Percentiles rank a stretch among this genome's conserved stretches.
Evolutionary conservation across 2,113 vertebrate species (phyloP).

Genomic region (Phalacrocorax aristotelis): DNA sequence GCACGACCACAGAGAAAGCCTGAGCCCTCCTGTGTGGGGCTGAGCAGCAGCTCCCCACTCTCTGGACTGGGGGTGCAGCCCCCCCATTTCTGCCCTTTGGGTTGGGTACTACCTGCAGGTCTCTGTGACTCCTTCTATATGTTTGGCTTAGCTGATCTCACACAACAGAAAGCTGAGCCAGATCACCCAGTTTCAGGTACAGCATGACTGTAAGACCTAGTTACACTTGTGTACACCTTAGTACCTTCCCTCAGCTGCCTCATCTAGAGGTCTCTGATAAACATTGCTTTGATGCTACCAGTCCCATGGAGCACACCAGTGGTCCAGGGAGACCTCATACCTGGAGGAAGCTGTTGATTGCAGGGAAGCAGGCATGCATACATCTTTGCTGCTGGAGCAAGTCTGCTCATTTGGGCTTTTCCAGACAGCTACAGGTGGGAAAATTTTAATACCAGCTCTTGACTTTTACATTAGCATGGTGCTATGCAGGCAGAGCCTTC

Average conservation of each 20-base stretch:
- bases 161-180: neutral
- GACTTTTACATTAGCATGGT: neutral
- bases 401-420: neutral
- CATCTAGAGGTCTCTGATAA: neutral
- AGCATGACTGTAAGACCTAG: neutral
- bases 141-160: neutral
- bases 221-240: neutral
- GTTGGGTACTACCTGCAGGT: neutral
- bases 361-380: neutral
- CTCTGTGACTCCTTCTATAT: neutral
- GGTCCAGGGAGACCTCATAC: neutral
- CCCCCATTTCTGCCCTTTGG: neutral
- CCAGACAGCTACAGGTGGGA: neutral
- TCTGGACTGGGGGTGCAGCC: neutral
- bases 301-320: neutral
- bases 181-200: neutral
- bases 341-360: neutral
- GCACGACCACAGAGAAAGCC: neutral
- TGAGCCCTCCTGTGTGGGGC: neutral
- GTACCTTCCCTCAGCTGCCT: neutral
- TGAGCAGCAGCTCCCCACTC: neutral
- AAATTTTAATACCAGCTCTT: neutral
- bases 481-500: neutral
- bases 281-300: neutral
- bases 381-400: neutral